A percentile compares a stretch with the other conserved stretches of the same genome.
Conservation (phyloP, 2,888 invertebrate species). For the Fragum fragum region DNA sequence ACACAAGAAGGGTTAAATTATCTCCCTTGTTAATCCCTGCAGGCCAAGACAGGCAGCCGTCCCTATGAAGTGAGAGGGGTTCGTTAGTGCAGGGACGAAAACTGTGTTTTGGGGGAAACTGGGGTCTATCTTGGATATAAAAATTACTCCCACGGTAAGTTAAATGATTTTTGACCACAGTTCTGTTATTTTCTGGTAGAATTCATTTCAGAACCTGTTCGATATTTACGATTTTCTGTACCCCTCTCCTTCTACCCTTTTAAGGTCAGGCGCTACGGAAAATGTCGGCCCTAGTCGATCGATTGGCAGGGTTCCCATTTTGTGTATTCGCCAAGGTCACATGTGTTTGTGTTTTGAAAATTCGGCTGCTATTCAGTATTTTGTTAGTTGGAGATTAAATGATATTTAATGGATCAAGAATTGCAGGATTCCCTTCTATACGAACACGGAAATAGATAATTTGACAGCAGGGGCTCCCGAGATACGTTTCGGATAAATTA, state of each 20-base stretch:
- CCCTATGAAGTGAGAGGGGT: conserved; percentile 54
- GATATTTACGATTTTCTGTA: conserved; percentile 48
- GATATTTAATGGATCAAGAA: neutral
- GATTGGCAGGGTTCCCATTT: conserved; percentile 64
- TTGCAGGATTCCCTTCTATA: neutral
- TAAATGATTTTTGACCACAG: conserved; percentile 25
- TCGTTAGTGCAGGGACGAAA: conserved; percentile 52
- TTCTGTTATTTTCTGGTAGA: neutral
- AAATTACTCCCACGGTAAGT: conserved; percentile 55
- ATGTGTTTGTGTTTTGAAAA: conserved; percentile 21
- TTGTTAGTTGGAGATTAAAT: neutral
- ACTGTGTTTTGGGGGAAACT: conserved; percentile 42
- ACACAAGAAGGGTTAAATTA: conserved; percentile 64
- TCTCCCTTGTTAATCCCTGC: conserved; percentile 69
- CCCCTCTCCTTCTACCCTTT: conserved; percentile 65
- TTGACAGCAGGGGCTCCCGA: conserved; percentile 53
- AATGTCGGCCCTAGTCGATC: conserved; percentile 70
- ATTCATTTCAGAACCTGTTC: neutral
- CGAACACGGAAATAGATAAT: conserved; percentile 37
- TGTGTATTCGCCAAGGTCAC: conserved; percentile 29
- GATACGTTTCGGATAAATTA: conserved; percentile 65
- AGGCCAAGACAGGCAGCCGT: conserved; percentile 63
- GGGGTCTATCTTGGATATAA: conserved; percentile 34
- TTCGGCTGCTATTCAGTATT: neutral
- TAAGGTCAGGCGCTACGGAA: conserved; percentile 65